These are phyloP conservation scores for Bombus waltoni DNA, from an alignment of 1,140 invertebrate species.

Conservation along the genomic window DNA sequence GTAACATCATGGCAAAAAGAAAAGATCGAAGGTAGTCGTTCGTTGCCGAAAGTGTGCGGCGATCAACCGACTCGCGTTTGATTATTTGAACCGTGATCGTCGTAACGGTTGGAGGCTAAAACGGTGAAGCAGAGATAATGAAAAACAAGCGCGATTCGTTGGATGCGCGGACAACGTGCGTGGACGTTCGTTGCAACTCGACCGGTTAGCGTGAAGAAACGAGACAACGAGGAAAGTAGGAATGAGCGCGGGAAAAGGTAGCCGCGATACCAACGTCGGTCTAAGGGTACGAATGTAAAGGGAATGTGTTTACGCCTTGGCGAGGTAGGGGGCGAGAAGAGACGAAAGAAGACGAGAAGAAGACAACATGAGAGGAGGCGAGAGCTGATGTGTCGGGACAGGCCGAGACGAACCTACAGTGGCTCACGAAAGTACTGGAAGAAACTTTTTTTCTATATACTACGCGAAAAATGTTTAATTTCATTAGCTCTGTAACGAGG, in stretches of 20 bases:
- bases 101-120: constrained; percentile 9
- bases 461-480: too few relatives aligned
- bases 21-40: neutral
- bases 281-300: neutral
- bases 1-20: too few relatives aligned
- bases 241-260: constrained; percentile 14
- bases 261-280: neutral
- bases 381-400: neutral
- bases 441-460: too few relatives aligned
- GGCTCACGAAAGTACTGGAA: too few relatives aligned
- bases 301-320: neutral
- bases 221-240: neutral
- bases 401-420: too few relatives aligned
- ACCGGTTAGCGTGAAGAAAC: neutral
- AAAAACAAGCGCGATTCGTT: constrained; percentile 2
- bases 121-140: neutral
- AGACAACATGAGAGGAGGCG: neutral
- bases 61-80: neutral
- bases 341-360: neutral
- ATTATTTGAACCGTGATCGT: neutral
- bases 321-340: neutral
- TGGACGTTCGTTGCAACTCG: neutral
- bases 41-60: neutral
- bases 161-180: constrained; percentile 4
- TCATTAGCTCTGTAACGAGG: too few relatives aligned